Evolutionary conservation across 2,113 vertebrate species (phyloP).

Genomic region (Campylomormyrus numenius): DNA sequence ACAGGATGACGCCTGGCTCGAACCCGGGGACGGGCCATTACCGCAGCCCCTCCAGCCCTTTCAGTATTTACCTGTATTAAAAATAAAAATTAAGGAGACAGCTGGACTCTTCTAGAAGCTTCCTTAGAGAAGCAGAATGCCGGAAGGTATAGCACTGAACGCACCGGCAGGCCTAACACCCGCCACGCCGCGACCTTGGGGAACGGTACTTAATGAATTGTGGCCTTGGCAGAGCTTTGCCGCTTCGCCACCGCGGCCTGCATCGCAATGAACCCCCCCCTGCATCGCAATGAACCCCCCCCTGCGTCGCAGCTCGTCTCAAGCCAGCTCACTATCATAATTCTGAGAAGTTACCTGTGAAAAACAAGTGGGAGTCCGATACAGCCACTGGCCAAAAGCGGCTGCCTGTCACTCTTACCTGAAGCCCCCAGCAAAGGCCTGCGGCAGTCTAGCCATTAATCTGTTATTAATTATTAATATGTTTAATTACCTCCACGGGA

Average conservation of each 20-base stretch:
- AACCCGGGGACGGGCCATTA: background rate
- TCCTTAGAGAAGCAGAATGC: background rate
- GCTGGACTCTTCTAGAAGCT: background rate
- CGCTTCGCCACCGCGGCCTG: background rate
- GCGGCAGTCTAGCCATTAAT: background rate
- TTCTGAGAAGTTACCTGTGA: background rate
- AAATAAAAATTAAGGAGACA: background rate
- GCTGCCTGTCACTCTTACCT: background rate
- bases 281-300: background rate
- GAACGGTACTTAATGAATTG: slow-evolving; percentile 22
- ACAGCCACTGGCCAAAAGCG: too few species aligned
- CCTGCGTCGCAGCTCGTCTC: background rate
- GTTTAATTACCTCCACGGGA: background rate
- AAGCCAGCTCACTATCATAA: background rate
- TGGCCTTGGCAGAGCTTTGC: background rate
- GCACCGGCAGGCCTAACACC: background rate
- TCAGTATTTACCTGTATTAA: background rate
- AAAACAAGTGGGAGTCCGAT: background rate
- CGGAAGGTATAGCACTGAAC: background rate
- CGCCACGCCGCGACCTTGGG: slow-evolving; percentile 9
- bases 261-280: background rate
- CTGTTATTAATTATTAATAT: background rate
- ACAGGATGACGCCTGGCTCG: background rate
- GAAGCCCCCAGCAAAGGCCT: background rate
- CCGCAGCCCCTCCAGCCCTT: background rate